These are phyloP conservation scores for Hyles euphorbiae DNA, from an alignment of 1,140 invertebrate genomes.

Conservation along the genomic window DNA sequence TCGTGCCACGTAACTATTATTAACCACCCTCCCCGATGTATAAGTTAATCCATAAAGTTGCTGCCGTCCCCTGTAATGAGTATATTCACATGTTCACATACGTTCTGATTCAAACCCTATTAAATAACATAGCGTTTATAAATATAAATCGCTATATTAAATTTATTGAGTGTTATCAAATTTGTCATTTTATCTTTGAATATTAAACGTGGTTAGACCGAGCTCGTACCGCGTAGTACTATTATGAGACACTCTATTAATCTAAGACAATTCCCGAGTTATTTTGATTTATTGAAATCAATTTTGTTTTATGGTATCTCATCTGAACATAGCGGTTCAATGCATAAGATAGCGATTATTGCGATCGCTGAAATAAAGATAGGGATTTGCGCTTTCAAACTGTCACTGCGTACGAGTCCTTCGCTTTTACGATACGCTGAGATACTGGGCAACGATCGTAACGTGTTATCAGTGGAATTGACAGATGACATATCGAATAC, in stretches of 20 bases:
- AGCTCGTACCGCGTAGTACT: not conserved
- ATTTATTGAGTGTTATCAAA: slow-evolving; percentile 25
- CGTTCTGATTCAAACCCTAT: slow-evolving; percentile 22
- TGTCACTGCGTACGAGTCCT: not conserved
- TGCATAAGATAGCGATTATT: not conserved
- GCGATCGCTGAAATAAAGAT: slow-evolving; percentile 1
- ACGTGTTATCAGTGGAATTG: slow-evolving; percentile 32
- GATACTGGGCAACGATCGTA: slow-evolving; percentile 18
- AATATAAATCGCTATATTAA: slow-evolving; percentile 21
- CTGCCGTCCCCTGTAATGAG: slow-evolving; percentile 32
- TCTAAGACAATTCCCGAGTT: too few relatives aligned
- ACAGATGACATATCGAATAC: slow-evolving; percentile 39
- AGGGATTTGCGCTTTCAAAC: slow-evolving; percentile 1
- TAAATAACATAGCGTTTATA: slow-evolving; percentile 15
- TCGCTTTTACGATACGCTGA: slow-evolving; percentile 5
- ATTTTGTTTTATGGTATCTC: not conserved
- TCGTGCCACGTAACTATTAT: slow-evolving; percentile 62
- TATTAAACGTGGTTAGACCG: slow-evolving; percentile 11
- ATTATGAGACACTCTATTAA: too few relatives aligned
- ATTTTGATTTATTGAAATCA: too few relatives aligned
- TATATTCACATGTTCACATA: slow-evolving; percentile 26
- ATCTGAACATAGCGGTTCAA: not conserved
- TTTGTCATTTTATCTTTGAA: slow-evolving; percentile 22
- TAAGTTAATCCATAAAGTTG: slow-evolving; percentile 54
- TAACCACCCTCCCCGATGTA: slow-evolving; percentile 40